Conservation (phyloP, 2,113 vertebrate species). For the Dissostichus mawsoni region DNA sequence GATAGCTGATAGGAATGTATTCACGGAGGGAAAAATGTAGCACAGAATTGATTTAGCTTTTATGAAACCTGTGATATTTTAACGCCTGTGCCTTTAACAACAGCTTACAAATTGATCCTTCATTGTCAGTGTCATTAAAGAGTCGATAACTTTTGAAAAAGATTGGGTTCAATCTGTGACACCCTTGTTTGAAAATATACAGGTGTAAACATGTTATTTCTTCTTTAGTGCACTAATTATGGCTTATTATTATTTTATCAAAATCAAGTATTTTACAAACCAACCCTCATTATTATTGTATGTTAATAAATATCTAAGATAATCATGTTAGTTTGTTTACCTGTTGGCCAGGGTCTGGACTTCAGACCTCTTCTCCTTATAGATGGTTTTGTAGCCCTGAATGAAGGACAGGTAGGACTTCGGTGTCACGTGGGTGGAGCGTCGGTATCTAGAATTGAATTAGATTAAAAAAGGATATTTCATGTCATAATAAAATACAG, state of each 20-base stretch:
- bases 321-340: conserved; percentile 67
- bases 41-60: not conserved
- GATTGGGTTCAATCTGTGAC: conserved; percentile 3
- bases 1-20: not conserved
- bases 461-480: not conserved
- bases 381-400: conserved; percentile 92
- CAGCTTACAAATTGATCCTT: not conserved
- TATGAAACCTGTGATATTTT: not conserved
- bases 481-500: not conserved
- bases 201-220: not conserved
- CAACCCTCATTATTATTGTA: not conserved
- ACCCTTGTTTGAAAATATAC: not conserved
- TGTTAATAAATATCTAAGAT: not conserved
- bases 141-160: conserved; percentile 10
- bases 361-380: conserved; percentile 90
- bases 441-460: conserved; percentile 80
- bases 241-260: too few relatives aligned
- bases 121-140: not conserved
- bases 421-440: conserved; percentile 93
- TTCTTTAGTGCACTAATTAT: not conserved
- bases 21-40: not conserved
- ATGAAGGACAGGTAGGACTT: conserved; percentile 98
- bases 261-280: not conserved
- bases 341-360: conserved; percentile 91
- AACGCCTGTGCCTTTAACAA: not conserved